These are phyloP conservation scores for Acrobasis suavella DNA, from an alignment of 2,888 invertebrate genomes.

Conservation along the genomic window DNA sequence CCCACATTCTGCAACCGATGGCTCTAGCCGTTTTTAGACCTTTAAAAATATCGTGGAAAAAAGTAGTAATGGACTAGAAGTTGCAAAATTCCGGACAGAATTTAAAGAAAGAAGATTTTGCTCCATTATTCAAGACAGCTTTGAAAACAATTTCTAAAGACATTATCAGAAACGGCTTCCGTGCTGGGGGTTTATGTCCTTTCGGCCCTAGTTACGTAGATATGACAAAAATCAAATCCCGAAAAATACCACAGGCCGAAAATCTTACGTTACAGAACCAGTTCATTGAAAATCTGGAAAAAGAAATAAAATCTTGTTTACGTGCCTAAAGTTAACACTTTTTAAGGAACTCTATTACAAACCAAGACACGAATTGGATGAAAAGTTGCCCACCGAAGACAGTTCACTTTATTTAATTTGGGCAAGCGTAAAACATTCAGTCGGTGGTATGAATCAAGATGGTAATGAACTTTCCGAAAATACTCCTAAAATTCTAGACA, in stretches of 20 bases:
- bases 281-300: slow-evolving; percentile 32
- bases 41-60: background rate
- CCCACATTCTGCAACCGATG: background rate
- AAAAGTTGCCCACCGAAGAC: too few species aligned
- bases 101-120: background rate
- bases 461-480: too few species aligned
- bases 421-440: too few species aligned
- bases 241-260: slow-evolving; percentile 20
- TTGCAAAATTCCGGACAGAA: too few species aligned
- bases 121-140: background rate
- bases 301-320: too few species aligned
- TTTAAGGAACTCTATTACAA: too few species aligned
- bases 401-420: too few species aligned
- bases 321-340: too few species aligned
- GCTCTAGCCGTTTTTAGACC: background rate
- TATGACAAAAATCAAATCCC: slow-evolving; percentile 33
- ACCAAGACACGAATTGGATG: too few species aligned
- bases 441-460: too few species aligned
- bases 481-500: too few species aligned
- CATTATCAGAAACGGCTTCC: background rate
- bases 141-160: background rate
- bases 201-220: slow-evolving; percentile 37
- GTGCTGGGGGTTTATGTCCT: background rate
- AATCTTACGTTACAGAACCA: slow-evolving; percentile 21
- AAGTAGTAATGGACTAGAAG: too few species aligned